Evolutionary conservation across 2,797 vertebrate species (phyloP), one percentile per base, ranked within the genome.

Genomic region (Tolypeutes matacus): DNA sequence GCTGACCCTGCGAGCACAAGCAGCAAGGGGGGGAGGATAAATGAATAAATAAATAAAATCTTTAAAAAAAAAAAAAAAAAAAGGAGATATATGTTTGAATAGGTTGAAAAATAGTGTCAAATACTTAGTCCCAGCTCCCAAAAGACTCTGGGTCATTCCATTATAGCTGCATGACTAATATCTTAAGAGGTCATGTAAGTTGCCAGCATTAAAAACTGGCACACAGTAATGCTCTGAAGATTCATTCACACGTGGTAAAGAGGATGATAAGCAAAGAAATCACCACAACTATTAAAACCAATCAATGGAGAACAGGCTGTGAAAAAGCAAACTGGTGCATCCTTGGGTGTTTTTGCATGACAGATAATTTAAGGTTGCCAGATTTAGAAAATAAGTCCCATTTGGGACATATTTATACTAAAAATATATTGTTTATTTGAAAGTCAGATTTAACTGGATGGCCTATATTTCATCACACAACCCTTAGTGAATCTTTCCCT

Each of bases 131-230:
- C 2, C 12, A 56, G 46, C 23, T 76, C 42, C 49, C 53, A 67
- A 83, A 96, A 84, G 34, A 21, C 53, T 94, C 89, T 86, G 29
- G n/a, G 36, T 10, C 91, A 85, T 93, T 76, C 58, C 72, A 51
- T 77, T 67, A 73, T 39, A 51, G 20, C 60, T 87, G 60, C 56
- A 91, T 86, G 69, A 56, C 70, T 72, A 86, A 81, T 77, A 60
- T 73, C 13, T 80, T 96, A 91, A 82, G 27, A 95, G n/a, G 86
- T 81, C 64, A 49, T 77, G 20, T 83, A 96, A 93, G 89, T 73
- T 46, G 7, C 46, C 49, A 51, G 56, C 58, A 82, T 89, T 93
- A 87, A 85, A 62, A 93, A 88, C 58, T 83, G 34, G 7, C 12
- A 78, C 39, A 67, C 9, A 82, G 31, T 70, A 88, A 91, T 81